Evolutionary conservation across 2,113 vertebrate genomes (phyloP).

Genomic region (Plotosus lineatus): DNA sequence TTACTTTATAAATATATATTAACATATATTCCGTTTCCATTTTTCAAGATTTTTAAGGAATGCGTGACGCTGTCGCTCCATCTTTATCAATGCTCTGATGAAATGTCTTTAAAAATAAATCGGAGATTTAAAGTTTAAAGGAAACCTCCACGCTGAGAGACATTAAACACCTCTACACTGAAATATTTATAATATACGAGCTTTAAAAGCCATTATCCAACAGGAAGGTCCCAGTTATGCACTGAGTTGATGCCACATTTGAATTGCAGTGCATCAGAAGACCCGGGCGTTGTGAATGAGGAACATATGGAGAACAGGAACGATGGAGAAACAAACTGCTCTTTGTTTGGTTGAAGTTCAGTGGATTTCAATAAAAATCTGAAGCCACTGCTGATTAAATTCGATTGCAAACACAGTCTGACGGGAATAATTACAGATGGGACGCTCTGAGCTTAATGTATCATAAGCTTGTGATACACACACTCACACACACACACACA

Average conservation of each 20-base stretch:
- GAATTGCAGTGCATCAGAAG: not conserved
- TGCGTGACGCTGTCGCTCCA: too few species aligned
- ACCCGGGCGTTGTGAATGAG: not conserved
- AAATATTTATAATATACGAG: too few species aligned
- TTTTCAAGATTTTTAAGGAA: too few species aligned
- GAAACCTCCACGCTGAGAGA: too few species aligned
- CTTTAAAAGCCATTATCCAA: too few species aligned
- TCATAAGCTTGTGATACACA: not conserved
- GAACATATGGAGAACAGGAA: not conserved
- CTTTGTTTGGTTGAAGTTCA: not conserved
- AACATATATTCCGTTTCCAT: too few species aligned
- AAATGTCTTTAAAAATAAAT: too few species aligned
- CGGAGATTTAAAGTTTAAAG: too few species aligned
- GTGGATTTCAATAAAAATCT: not conserved
- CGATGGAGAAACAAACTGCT: too few species aligned
- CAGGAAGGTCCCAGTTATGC: not conserved
- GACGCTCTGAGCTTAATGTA: not conserved
- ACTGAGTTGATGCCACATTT: not conserved
- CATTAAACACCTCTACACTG: too few species aligned
- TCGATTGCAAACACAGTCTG: constrained; percentile 2
- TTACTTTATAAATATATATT: too few species aligned
- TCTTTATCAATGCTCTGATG: too few species aligned
- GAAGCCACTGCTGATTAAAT: constrained; percentile 8
- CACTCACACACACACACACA: not conserved
- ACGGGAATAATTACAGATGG: not conserved